These are phyloP conservation scores for Spatulosminthurus flaviceps DNA, from an alignment of 2,888 invertebrate species.

Conservation along the genomic window DNA sequence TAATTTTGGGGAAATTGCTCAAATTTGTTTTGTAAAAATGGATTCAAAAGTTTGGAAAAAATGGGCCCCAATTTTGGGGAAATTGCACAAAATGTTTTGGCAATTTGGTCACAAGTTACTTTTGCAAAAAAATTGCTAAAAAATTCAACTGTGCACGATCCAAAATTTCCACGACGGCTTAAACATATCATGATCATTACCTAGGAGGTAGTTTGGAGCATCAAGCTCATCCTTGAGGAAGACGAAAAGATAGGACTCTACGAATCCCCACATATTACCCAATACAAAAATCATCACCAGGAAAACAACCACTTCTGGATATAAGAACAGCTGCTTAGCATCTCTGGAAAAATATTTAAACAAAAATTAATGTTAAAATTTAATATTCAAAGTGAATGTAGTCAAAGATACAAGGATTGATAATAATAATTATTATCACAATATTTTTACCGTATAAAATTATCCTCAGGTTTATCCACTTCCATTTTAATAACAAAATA, in stretches of 20 bases:
- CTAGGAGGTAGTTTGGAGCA: constrained; percentile 82
- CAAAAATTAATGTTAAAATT: background rate
- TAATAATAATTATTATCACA: too few relatives aligned
- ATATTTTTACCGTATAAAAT: constrained; percentile 55
- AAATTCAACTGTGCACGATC: too few relatives aligned
- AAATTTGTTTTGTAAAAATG: too few relatives aligned
- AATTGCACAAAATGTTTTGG: too few relatives aligned
- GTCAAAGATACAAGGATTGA: too few relatives aligned
- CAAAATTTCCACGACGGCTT: too few relatives aligned
- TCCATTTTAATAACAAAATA: constrained; percentile 82
- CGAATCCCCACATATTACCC: constrained; percentile 89
- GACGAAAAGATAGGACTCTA: constrained; percentile 87
- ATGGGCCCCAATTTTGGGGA: too few relatives aligned
- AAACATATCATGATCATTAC: too few relatives aligned
- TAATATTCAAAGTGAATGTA: background rate
- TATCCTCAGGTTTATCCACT: constrained; percentile 65
- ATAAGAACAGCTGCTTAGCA: constrained; percentile 64
- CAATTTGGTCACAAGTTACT: too few relatives aligned
- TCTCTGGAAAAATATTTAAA: constrained; percentile 49
- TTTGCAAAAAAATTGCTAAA: too few relatives aligned
- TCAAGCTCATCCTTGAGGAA: constrained; percentile 81
- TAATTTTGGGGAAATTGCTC: too few relatives aligned
- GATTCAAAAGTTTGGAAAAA: too few relatives aligned
- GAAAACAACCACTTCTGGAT: constrained; percentile 82
- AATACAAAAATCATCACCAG: constrained; percentile 82